A percentile compares a stretch with the other conserved stretches of the same genome.
Evolutionary conservation across 2,797 vertebrate genomes (phyloP).

Genomic region (Harpagifer antarcticus): DNA sequence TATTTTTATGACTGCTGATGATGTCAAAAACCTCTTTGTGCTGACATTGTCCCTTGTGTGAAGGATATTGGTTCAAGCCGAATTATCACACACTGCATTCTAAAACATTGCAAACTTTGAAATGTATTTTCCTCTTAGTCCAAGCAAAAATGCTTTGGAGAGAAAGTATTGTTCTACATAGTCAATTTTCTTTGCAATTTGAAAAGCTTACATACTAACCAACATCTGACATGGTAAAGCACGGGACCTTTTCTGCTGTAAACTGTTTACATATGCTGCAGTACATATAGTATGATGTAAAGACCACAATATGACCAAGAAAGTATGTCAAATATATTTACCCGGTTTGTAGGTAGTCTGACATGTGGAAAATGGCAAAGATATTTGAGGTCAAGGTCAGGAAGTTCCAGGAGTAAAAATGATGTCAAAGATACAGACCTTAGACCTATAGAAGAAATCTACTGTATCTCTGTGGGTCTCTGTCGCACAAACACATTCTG

Average conservation of each 20-base stretch:
- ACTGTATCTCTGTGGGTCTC: background rate
- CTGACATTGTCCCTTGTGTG: conserved; percentile 47
- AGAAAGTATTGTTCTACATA: background rate
- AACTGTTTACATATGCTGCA: conserved; percentile 35
- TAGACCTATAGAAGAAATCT: background rate
- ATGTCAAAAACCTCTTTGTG: conserved; percentile 37
- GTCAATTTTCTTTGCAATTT: background rate
- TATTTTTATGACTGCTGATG: conserved; percentile 56
- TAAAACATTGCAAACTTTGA: conserved; percentile 15
- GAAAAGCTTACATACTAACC: background rate
- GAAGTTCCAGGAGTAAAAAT: background rate
- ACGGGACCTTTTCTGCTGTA: conserved; percentile 29
- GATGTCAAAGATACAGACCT: conserved; percentile 1
- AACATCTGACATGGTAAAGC: background rate
- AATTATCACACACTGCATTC: conserved; percentile 42
- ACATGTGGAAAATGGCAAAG: conserved; percentile 24
- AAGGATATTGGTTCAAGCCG: conserved; percentile 25
- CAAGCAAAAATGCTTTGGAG: background rate
- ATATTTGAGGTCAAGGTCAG: conserved; percentile 19
- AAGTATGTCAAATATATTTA: background rate
- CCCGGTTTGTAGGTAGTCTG: background rate
- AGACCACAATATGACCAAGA: conserved; percentile 15
- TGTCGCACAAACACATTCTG: background rate
- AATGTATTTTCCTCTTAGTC: conserved; percentile 18
- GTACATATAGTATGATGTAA: conserved; percentile 25